Conservation (phyloP, 2,113 vertebrate genomes). For the Rhynchomys soricoides region DNA sequence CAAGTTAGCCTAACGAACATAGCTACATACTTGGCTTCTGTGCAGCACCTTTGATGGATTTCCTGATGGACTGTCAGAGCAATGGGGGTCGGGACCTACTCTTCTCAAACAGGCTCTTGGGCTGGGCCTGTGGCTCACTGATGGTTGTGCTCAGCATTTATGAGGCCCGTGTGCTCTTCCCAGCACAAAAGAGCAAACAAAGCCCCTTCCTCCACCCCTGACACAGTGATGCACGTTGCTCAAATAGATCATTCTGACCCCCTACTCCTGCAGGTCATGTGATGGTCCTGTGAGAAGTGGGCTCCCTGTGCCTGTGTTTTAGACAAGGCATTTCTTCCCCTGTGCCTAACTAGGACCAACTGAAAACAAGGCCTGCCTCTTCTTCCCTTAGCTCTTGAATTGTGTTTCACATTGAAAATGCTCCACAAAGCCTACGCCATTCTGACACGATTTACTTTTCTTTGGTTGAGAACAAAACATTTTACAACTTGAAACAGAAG, state of each 20-base stretch:
- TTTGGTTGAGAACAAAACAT: not conserved
- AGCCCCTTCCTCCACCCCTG: not conserved
- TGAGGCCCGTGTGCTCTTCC: not conserved
- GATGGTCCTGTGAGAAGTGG: not conserved
- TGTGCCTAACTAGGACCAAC: not conserved
- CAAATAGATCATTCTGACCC: not conserved
- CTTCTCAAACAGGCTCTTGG: not conserved
- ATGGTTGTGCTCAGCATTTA: not conserved
- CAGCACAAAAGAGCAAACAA: not conserved
- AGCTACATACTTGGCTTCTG: not conserved
- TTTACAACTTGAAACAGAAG: conserved; percentile 23
- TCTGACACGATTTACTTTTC: conserved; percentile 23
- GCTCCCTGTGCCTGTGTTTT: not conserved
- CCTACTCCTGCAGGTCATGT: not conserved
- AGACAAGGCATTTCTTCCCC: not conserved
- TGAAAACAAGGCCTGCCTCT: not conserved
- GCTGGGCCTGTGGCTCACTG: not conserved
- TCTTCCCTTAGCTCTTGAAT: conserved; percentile 24
- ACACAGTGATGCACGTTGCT: not conserved
- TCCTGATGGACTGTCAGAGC: not conserved
- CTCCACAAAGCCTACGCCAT: not conserved
- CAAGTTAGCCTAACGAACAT: not conserved
- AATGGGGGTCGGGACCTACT: not conserved
- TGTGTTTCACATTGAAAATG: not conserved
- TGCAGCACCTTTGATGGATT: conserved; percentile 1